These are phyloP conservation scores for Calypte anna DNA, from an alignment of 2,113 vertebrate species.

Conservation along the genomic window DNA sequence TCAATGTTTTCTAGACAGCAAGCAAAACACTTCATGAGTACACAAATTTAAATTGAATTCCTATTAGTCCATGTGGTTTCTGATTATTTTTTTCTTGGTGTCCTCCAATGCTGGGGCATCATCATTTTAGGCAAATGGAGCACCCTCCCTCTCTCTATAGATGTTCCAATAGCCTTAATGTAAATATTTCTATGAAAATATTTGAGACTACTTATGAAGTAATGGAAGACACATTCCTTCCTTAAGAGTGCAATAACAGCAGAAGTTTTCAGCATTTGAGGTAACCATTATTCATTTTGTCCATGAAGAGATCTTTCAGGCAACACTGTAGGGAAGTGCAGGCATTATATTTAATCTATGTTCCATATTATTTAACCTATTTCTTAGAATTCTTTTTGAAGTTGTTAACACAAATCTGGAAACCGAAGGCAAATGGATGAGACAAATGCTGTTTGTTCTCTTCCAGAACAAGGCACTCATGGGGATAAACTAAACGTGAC, in stretches of 20 bases:
- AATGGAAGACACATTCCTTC: background rate
- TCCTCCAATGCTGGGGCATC: background rate
- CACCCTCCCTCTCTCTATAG: too few relatives aligned
- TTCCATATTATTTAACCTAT: background rate
- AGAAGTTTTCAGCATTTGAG: background rate
- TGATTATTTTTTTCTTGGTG: background rate
- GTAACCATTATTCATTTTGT: background rate
- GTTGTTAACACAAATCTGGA: background rate
- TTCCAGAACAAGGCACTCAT: slow-evolving; percentile 34
- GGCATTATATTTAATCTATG: background rate
- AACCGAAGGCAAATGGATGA: slow-evolving; percentile 34
- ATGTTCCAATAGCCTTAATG: background rate
- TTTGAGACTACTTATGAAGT: background rate
- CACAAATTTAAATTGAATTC: background rate
- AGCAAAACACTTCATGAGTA: background rate
- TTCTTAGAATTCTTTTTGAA: background rate
- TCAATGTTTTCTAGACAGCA: background rate
- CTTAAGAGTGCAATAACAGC: background rate
- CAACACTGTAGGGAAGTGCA: background rate
- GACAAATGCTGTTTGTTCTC: slow-evolving; percentile 19
- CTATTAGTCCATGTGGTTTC: background rate
- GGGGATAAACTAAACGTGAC: slow-evolving; percentile 62
- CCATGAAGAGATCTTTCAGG: background rate
- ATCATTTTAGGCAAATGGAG: background rate
- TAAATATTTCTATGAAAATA: slow-evolving; percentile 12